Evolutionary conservation across 2,888 invertebrate genomes (phyloP), one percentile per base, ranked within the genome.

Genomic region (Pammene aurita): DNA sequence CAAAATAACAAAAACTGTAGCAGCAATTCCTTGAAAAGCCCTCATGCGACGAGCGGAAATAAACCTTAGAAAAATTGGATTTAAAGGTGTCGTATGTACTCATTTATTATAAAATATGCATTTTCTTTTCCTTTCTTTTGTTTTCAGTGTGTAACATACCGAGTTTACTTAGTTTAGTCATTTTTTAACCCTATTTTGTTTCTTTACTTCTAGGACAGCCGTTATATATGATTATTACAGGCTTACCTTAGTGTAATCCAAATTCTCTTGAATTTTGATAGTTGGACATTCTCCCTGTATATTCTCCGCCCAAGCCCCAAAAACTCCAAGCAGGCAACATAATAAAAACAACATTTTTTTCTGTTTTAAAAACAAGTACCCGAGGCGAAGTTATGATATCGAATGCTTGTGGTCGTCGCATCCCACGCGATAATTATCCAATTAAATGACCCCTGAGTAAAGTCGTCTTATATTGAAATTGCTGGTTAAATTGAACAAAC

Each of bases 351-450:
- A 76, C 87, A 88, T 87, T 66, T 66, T 79, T 69, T 52, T 52
- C 44, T 60, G 68, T 73, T 75, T 26, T 26, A 2, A 26, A 71
- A 72, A 75, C 80, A 81, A 81, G 78, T 80, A 70, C 56, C 66
- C 74, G 46, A 77, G 64, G 63, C 75, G 79, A 80, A 71, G 71
- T 74, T 76, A 70, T 73, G 75, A 72, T 76, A 75, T 73, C 72
- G 79, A 89, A 79, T 90, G 89, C 74, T 72, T 74, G n/a, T n/a
- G 67, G 60, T 69, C 71, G 67, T 74, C 68, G 69, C 83, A 71
- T 77, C 89, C 89, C 81, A 88, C 87, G 73, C 79, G 73, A 78
- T 89, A 89, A 88, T 92, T 90, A 90, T 87, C 73, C 87, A 89
- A 91, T 91, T 79, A 83, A 64, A 76, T 75, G 84, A 81, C 82